These are phyloP conservation scores for Opisthocomus hoazin DNA, from an alignment of 2,113 vertebrate genomes.

Conservation along the genomic window DNA sequence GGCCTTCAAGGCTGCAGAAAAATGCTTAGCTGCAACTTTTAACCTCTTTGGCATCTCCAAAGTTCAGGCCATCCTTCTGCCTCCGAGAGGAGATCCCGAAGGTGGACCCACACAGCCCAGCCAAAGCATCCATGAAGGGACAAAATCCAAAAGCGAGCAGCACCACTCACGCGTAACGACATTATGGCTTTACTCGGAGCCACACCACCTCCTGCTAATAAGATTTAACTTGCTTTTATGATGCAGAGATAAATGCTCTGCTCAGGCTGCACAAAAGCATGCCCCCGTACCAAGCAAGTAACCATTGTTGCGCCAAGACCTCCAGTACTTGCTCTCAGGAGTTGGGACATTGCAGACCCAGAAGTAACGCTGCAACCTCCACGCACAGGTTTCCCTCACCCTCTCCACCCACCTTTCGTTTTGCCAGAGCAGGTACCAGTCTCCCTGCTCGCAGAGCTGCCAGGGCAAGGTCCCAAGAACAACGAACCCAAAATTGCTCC, in stretches of 20 bases:
- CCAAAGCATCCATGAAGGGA: neutral
- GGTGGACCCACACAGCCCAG: neutral
- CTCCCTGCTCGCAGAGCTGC: neutral
- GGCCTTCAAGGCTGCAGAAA: neutral
- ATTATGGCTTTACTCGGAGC: neutral
- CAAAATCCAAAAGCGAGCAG: neutral
- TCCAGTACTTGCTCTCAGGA: neutral
- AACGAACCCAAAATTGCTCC: neutral
- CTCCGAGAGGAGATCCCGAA: neutral
- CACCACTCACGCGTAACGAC: fast-evolving
- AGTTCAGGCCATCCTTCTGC: fast-evolving
- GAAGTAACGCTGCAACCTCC: neutral
- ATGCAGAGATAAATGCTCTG: neutral
- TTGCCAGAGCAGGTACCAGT: neutral
- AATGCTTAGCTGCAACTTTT: fast-evolving
- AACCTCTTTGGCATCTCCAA: neutral
- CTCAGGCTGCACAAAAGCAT: neutral
- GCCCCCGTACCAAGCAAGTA: fast-evolving
- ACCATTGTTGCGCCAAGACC: neutral
- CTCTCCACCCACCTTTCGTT: neutral
- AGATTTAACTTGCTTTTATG: neutral
- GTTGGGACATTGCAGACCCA: neutral
- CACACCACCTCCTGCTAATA: neutral
- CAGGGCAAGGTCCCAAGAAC: neutral
- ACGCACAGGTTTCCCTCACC: fast-evolving